Base-by-base conservation (phyloP, 2,797 vertebrate species). In the Crax fasciolata region DNA sequence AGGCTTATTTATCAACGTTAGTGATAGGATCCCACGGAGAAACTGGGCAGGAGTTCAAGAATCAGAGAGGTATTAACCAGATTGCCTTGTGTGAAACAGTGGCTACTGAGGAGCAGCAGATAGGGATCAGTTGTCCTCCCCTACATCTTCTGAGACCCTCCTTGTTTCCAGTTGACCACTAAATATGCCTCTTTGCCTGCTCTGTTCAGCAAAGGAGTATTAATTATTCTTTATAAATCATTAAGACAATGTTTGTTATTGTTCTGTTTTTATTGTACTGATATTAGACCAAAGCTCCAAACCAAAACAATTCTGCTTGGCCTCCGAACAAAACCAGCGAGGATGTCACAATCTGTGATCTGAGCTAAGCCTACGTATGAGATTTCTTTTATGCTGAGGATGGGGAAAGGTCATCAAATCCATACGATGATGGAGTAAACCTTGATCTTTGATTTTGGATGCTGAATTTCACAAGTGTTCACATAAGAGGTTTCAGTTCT, bases 21-120 rank as follows among this genome's bases (percentile, higher is more conserved):
- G 85, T 82, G 93, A 95, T 85, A 92, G 76, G 51, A 84, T 95
- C 88, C 82, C 85, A 71, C 77, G 84, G 58, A 77, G 76, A 93
- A 94, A 72, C 90, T 49, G 80, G 80, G 77, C 82, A 93, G 32
- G 32, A 2, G 0, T 73, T 93, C 87, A 94, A 88, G 87, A 96
- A 75, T n/a, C 61, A 59, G 66, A 83, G 44, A 81, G 48, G 28
- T 44, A 76, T 84, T 95, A 81, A 70, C 87, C 44, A 11, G 10
- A 35, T 73, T 0, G 0, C 44, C 25, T 46, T 70, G 30, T 74
- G 63, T 89, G 65, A 77, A 85, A 52, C 71, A 79, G 59, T 27
- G 75, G 20, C 58, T 94, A 81, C 71, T 66, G 44, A 91, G 63
- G 32, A 88, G 44, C n/a, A 23, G 39, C 7, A 84, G 59, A 58